Evolutionary conservation across 1,140 invertebrate species (phyloP).

Genomic region (Achatina immaculata): DNA sequence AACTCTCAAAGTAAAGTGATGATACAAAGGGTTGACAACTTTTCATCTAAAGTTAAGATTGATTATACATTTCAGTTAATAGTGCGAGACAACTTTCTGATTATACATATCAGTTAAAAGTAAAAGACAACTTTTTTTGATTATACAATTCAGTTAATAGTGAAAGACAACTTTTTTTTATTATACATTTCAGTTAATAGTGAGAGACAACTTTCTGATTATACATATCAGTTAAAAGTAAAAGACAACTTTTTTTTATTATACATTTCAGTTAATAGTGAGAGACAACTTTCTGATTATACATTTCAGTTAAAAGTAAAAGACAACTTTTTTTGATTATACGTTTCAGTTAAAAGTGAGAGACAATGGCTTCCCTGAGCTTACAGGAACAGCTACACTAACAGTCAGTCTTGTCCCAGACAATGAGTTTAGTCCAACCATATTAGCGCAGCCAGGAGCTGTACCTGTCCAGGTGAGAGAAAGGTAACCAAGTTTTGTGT

Average conservation of each 20-base stretch:
- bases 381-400: constrained; percentile 2
- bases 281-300: neutral
- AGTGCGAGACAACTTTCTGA: neutral
- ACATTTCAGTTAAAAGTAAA: neutral
- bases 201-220: neutral
- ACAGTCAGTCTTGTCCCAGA: neutral
- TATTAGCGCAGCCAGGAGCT: neutral
- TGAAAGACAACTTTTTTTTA: neutral
- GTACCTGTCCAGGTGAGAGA: neutral
- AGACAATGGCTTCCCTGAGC: constrained; percentile 9
- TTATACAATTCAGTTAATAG: neutral
- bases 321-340: neutral
- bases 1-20: no score
- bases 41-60: no score
- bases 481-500: no score
- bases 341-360: constrained; percentile 3
- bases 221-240: neutral
- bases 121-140: no score
- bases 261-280: neutral
- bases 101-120: no score
- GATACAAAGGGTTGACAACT: no score
- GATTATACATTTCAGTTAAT: neutral
- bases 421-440: neutral
- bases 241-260: neutral
- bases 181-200: neutral